These are phyloP conservation scores for Diploptera punctata DNA, from an alignment of 2,888 invertebrate genomes.

Conservation along the genomic window DNA sequence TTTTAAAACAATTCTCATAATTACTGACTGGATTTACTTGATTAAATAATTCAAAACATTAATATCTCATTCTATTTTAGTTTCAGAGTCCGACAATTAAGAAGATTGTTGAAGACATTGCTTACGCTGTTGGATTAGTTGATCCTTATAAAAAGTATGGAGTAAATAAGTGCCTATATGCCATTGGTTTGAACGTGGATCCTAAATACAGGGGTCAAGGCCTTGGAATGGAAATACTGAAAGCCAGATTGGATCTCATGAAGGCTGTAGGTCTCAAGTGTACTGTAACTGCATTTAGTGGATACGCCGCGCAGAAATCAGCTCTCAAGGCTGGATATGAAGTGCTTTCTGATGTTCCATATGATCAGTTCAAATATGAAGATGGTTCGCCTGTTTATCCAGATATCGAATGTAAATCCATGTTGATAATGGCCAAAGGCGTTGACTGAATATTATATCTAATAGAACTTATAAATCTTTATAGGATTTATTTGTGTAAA, in stretches of 20 bases:
- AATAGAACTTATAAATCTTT: too few species aligned
- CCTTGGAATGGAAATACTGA: conserved; percentile 57
- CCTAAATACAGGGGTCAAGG: conserved; percentile 57
- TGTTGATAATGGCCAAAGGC: not conserved
- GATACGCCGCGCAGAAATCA: conserved; percentile 34
- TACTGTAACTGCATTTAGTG: conserved; percentile 37
- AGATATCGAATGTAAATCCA: not conserved
- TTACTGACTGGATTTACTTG: too few species aligned
- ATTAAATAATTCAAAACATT: too few species aligned
- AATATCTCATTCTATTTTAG: too few species aligned
- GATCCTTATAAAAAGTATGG: conserved; percentile 55
- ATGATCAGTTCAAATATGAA: conserved; percentile 28
- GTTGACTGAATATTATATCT: too few species aligned
- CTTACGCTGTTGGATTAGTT: too few species aligned
- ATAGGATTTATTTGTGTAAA: too few species aligned
- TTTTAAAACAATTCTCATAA: too few species aligned
- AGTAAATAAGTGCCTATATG: conserved; percentile 57
- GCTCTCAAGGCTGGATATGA: conserved; percentile 35
- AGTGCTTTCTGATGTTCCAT: conserved; percentile 29
- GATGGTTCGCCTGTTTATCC: conserved; percentile 11
- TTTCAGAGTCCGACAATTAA: too few species aligned
- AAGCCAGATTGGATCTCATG: conserved; percentile 53
- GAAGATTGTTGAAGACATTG: too few species aligned
- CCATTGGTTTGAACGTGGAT: conserved; percentile 59
- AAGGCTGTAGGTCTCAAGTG: conserved; percentile 30